Evolutionary conservation across 1,140 invertebrate species (phyloP).

Genomic region (Watersipora subatra): DNA sequence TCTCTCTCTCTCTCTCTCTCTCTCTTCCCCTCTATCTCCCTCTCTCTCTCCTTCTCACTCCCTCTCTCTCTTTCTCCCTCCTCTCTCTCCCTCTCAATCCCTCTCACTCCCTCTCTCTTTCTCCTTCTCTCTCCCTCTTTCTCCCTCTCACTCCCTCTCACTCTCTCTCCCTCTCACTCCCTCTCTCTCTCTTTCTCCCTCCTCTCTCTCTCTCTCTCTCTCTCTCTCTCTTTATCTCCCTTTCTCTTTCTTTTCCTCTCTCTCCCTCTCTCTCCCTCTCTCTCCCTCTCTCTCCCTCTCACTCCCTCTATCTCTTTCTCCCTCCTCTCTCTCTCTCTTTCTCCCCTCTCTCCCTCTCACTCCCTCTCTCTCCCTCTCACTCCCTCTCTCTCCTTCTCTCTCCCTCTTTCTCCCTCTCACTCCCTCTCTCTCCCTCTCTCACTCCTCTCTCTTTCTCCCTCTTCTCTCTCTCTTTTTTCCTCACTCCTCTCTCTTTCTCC

Average conservation of each 20-base stretch:
- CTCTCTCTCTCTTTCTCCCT: too few species aligned
- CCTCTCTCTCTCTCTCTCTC: too few species aligned
- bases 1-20: conserved; percentile 7
- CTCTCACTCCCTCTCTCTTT: conserved; percentile 4
- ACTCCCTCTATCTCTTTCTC: conserved; percentile 1
- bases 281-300: background rate
- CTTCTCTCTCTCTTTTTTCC: too few species aligned
- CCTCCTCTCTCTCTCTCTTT: conserved; percentile 5
- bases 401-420: background rate
- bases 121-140: background rate
- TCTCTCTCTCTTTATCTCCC: too few species aligned
- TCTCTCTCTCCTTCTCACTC: too few species aligned
- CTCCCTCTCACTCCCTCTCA: background rate
- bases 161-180: background rate
- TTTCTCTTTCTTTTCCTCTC: too few species aligned
- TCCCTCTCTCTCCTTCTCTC: background rate
- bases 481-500: too few species aligned
- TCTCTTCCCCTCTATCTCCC: too few species aligned
- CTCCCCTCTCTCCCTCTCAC: background rate
- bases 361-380: background rate
- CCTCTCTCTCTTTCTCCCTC: too few species aligned
- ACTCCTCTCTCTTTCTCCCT: too few species aligned
- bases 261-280: background rate
- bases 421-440: background rate
- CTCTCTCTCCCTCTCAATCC: conserved; percentile 3